phyloP scores from a whole-genome alignment of 2,888 invertebrate species.

The Parnassius mnemosyne region DNA sequence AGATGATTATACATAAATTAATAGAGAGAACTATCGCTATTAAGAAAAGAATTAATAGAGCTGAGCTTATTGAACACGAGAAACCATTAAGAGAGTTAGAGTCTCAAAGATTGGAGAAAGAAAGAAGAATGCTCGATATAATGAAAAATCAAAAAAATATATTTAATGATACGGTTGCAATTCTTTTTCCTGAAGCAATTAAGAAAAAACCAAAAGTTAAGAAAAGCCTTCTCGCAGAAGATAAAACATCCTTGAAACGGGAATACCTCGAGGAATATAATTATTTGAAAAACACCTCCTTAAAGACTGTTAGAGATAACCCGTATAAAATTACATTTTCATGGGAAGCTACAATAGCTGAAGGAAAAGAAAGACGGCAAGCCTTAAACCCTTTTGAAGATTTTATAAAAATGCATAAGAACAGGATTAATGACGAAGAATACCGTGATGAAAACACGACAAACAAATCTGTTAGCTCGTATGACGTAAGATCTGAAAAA shows the following conservation, averaged over 20 bases:
- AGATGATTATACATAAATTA: slow-evolving; percentile 82
- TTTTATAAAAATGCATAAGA: slow-evolving; percentile 57
- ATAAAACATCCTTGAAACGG: slow-evolving; percentile 57
- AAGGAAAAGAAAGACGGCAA: slow-evolving; percentile 73
- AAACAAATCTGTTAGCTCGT: not conserved
- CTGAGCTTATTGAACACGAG: slow-evolving; percentile 80
- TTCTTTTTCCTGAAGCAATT: slow-evolving; percentile 82
- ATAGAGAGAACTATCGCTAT: slow-evolving; percentile 83
- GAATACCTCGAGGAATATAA: slow-evolving; percentile 63
- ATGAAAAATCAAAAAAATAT: slow-evolving; percentile 81
- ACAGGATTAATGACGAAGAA: slow-evolving; percentile 49
- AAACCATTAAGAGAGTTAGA: slow-evolving; percentile 82
- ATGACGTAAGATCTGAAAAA: not conserved
- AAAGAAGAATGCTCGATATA: slow-evolving; percentile 77
- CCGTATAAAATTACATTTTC: slow-evolving; percentile 74
- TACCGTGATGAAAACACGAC: not conserved
- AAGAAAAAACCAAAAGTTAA: slow-evolving; percentile 66
- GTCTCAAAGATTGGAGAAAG: slow-evolving; percentile 79
- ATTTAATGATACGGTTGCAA: slow-evolving; percentile 83
- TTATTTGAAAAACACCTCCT: slow-evolving; percentile 48
- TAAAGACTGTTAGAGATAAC: slow-evolving; percentile 65
- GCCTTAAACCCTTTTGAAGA: slow-evolving; percentile 64
- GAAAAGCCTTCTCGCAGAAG: slow-evolving; percentile 65
- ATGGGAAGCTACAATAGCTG: slow-evolving; percentile 78
- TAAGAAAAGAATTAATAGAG: slow-evolving; percentile 82